Evolutionary conservation across 2,888 invertebrate species (phyloP).

Genomic region (Polyommatus icarus): DNA sequence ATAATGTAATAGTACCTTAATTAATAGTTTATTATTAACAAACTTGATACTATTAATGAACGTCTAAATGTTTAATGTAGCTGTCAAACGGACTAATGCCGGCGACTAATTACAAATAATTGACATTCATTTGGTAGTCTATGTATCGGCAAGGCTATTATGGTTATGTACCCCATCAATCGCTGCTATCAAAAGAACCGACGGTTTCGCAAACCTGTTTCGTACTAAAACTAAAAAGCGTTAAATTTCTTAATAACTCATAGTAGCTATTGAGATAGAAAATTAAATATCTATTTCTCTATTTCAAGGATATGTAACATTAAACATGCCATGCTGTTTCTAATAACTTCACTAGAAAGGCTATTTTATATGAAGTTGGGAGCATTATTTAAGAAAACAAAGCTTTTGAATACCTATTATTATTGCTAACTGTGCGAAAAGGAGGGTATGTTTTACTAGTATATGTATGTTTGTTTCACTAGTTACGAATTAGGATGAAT

Average conservation of each 20-base stretch:
- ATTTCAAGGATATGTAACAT: not conserved
- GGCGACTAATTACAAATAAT: conserved; percentile 33
- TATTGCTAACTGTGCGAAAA: too few species aligned
- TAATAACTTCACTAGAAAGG: too few species aligned
- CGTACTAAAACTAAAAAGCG: not conserved
- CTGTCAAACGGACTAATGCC: conserved; percentile 34
- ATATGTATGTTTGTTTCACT: not conserved
- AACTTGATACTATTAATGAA: conserved; percentile 31
- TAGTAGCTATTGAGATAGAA: not conserved
- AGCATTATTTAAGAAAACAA: too few species aligned
- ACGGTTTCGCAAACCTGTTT: conserved; percentile 14
- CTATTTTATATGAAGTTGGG: too few species aligned
- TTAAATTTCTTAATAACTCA: not conserved
- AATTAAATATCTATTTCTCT: not conserved
- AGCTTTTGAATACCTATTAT: too few species aligned
- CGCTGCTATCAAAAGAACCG: conserved; percentile 8
- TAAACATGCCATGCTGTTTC: not conserved
- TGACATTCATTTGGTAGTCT: conserved; percentile 32
- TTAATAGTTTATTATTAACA: conserved; percentile 16
- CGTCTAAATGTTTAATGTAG: conserved; percentile 32
- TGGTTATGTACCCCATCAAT: conserved; percentile 15
- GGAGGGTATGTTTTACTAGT: not conserved
- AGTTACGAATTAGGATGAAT: not conserved
- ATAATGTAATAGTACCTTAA: conserved; percentile 2
- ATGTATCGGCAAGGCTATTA: conserved; percentile 24